Percentiles rank a stretch among this genome's conserved stretches.
phyloP scores from a whole-genome alignment of 23 tunicate genomes.

The Corella eumyota region DNA sequence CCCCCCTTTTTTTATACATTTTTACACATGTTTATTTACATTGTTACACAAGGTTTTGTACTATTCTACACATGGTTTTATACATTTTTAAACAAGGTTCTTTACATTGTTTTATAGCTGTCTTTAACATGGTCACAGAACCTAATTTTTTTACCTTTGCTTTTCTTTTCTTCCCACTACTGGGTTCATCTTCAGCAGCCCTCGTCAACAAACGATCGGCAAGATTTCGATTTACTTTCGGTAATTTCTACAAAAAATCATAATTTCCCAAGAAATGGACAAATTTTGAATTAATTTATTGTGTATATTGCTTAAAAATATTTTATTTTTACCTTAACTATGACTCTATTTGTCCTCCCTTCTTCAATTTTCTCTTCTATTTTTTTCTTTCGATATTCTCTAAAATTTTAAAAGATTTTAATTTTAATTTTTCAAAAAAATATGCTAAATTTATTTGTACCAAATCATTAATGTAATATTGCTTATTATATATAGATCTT shows the following conservation, averaged over 20 bases:
- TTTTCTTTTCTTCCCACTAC: conserved; percentile 58
- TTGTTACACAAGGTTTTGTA: too few species aligned
- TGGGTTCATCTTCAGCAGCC: conserved; percentile 19
- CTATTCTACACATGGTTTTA: too few species aligned
- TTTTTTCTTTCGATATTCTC: conserved; percentile 62
- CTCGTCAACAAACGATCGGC: conserved; percentile 49
- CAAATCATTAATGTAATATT: too few species aligned
- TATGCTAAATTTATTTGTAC: neutral
- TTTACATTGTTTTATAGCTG: too few species aligned
- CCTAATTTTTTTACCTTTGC: conserved; percentile 59
- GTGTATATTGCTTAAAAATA: neutral
- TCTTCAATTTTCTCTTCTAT: conserved; percentile 75
- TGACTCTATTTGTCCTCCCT: conserved; percentile 30
- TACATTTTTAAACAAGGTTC: too few species aligned
- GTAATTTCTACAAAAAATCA: conserved; percentile 42
- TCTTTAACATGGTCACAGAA: too few species aligned
- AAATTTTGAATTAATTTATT: neutral
- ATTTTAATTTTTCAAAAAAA: neutral
- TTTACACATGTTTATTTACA: too few species aligned
- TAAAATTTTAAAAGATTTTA: neutral
- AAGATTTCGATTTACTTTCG: conserved; percentile 60
- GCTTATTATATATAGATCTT: too few species aligned
- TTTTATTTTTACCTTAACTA: conserved; percentile 21
- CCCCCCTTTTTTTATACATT: too few species aligned
- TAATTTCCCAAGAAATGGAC: neutral